Base-by-base conservation (phyloP, 2,113 vertebrate species). In the Eclectus roratus region DNA sequence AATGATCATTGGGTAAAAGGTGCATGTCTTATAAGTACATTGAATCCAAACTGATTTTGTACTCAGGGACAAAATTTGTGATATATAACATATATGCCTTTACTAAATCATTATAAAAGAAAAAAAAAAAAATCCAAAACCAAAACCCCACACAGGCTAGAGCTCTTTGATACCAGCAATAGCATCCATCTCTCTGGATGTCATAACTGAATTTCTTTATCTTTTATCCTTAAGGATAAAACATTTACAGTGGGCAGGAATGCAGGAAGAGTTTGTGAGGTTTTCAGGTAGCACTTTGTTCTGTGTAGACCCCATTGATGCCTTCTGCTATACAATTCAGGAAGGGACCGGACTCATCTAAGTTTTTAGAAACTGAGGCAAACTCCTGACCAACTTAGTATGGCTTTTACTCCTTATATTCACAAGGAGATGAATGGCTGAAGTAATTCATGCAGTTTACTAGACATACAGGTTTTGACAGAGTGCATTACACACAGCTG, bases 251-350 rank as follows among this genome's bases (percentile, higher is more conserved):
- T 19, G 17, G 10, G 29, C 29, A 55, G 53, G 53, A 55, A 23
- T 35, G 21, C 10, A 6, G 13, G 13, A 58, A 35, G 21, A 58
- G 21, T 58, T 35, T 24, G 21, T 35, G 11, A 80, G 9, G 35
- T 43, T 35, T 68, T 47, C 55, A 43, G 46, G 29, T 6, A 74
- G 39, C 16, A 12, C 6, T 74, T 86, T 28, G 1, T 24, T 79
- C 56, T 66, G 0, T 2, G 5, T 13, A 55, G 35, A 52, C 7
- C 3, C 1, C 29, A 8, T 11, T 6, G 55, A 64, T 19, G 6
- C 49, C 13, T 76, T 74, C 52, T 47, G 19, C 27, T 49, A 4
- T 1, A 7, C 9, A 29, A 41, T 9, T 74, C 33, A 53, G 50
- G 25, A 58, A 37, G 33, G 13, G n/a, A 33, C 28, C 28, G 63